Percentiles rank a stretch among this genome's conserved stretches.
phyloP scores from a whole-genome alignment of 1,140 invertebrate genomes.

The Conus betulinus region DNA sequence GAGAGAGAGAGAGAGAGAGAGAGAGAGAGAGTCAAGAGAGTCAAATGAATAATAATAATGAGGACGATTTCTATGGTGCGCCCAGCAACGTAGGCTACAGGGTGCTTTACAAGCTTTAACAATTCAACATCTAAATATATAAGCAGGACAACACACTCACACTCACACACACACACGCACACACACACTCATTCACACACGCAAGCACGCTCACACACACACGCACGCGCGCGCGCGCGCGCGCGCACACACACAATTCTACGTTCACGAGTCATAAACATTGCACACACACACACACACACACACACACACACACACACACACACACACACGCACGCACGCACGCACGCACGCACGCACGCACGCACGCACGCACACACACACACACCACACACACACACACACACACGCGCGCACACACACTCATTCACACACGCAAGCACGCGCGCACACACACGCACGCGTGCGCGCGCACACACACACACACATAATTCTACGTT shows the following conservation, averaged over 20 bases:
- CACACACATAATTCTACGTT: neutral
- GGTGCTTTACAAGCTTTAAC: too few species aligned
- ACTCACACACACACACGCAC: neutral
- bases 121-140: too few species aligned
- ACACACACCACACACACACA: neutral
- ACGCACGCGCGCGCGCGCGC: too few species aligned
- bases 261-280: neutral
- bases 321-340: neutral
- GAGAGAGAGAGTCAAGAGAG: too few species aligned
- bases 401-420: neutral
- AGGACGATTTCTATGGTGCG: too few species aligned
- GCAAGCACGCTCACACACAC: conserved; percentile 3
- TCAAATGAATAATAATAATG: too few species aligned
- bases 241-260: too few species aligned
- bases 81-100: too few species aligned
- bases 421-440: neutral
- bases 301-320: conserved; percentile 13
- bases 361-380: neutral
- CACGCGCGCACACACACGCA: neutral
- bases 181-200: neutral
- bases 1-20: too few species aligned
- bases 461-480: neutral
- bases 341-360: neutral
- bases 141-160: too few species aligned
- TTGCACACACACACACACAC: neutral